Conservation (phyloP, 1,140 invertebrate genomes). For the Calephelis nemesis region DNA sequence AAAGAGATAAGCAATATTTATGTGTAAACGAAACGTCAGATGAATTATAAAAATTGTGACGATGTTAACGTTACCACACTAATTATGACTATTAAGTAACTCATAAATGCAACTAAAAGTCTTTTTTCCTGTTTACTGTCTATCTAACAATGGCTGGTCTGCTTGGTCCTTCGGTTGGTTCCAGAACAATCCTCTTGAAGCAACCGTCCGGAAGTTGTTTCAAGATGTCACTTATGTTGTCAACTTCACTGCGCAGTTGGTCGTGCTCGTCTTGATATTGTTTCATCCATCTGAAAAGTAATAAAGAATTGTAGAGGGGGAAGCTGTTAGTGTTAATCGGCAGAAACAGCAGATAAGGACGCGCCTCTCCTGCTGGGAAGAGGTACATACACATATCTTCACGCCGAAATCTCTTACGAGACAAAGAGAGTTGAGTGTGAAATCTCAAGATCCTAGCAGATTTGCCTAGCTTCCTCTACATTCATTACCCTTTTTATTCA, state of each 20-base stretch:
- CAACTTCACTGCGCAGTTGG: slow-evolving; percentile 87
- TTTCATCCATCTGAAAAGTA: slow-evolving; percentile 84
- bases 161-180: slow-evolving; percentile 75
- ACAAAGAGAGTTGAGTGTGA: no score
- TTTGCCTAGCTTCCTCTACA: no score
- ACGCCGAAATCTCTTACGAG: no score
- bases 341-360: no score
- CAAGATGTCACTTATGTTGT: slow-evolving; percentile 92
- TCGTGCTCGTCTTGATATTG: slow-evolving; percentile 90
- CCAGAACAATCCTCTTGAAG: slow-evolving; percentile 85
- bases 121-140: background rate
- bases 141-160: slow-evolving; percentile 47
- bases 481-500: no score
- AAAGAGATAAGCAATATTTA: no score
- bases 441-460: no score
- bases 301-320: background rate
- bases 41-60: background rate
- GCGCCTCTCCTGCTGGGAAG: no score
- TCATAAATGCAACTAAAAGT: slow-evolving; percentile 11
- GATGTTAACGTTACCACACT: slow-evolving; percentile 3
- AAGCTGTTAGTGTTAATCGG: no score
- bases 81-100: slow-evolving; percentile 8
- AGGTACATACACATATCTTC: no score
- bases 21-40: no score
- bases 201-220: slow-evolving; percentile 91